These are phyloP conservation scores for Trilocha varians DNA, from an alignment of 2,888 invertebrate species.

Conservation along the genomic window DNA sequence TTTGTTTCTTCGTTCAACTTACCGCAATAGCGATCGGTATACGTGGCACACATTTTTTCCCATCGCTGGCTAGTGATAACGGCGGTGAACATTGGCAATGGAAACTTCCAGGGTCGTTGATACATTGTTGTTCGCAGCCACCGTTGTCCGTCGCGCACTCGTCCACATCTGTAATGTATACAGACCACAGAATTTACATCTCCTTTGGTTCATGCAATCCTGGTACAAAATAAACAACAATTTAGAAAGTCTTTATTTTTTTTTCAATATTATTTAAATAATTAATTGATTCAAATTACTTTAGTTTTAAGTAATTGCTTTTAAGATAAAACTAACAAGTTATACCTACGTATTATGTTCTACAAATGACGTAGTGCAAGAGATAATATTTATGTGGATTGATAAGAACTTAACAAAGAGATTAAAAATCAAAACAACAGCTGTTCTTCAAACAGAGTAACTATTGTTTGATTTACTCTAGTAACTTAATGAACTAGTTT, in stretches of 20 bases:
- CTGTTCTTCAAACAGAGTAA: no score
- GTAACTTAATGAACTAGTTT: no score
- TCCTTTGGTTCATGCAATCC: neutral
- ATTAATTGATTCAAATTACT: neutral
- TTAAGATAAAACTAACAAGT: no score
- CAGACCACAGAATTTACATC: neutral
- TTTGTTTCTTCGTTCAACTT: constrained; percentile 12
- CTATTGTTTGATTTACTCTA: no score
- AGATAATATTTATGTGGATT: no score
- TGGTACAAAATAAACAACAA: neutral
- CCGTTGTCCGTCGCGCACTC: constrained; percentile 73
- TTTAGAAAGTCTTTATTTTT: neutral
- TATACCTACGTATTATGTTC: no score
- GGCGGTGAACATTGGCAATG: constrained; percentile 75
- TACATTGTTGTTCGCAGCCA: constrained; percentile 77
- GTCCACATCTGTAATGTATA: constrained; percentile 57
- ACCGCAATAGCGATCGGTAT: constrained; percentile 41
- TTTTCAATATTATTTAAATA: neutral
- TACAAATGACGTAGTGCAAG: no score
- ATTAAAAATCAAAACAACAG: no score
- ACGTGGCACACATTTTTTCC: constrained; percentile 68
- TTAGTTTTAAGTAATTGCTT: no score
- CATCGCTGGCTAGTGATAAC: constrained; percentile 67
- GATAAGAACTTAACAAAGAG: no score
- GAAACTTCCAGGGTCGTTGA: constrained; percentile 74